phyloP scores from a whole-genome alignment of 2,113 vertebrate genomes.

The Paradisaea rubra region DNA sequence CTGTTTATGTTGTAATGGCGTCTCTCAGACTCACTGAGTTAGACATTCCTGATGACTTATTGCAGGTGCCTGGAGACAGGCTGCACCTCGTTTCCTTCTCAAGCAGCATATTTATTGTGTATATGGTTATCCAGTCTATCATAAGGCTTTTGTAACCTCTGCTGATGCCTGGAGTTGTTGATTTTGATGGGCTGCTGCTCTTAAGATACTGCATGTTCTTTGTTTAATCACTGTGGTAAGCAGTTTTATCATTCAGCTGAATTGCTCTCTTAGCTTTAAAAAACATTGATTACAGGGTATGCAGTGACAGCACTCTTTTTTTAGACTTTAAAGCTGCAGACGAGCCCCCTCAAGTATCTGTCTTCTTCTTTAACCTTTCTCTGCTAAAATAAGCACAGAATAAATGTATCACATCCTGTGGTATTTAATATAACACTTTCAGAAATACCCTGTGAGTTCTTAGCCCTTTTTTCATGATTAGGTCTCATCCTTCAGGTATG shows the following conservation, averaged over 20 bases:
- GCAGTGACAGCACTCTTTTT: background rate
- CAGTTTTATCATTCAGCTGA: background rate
- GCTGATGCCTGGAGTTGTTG: background rate
- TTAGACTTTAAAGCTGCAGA: constrained; percentile 1
- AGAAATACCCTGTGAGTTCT: background rate
- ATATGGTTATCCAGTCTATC: background rate
- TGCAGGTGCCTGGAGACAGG: background rate
- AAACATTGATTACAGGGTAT: background rate
- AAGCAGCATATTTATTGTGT: background rate
- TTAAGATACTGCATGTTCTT: background rate
- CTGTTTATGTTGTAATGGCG: background rate
- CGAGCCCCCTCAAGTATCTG: background rate
- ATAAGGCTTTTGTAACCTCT: background rate
- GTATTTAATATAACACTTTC: background rate
- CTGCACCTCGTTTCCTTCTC: background rate
- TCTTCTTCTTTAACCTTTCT: background rate
- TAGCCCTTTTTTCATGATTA: background rate
- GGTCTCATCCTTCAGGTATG: background rate
- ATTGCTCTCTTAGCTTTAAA: constrained; percentile 10
- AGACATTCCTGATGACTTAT: background rate
- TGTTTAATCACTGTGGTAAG: constrained; percentile 20
- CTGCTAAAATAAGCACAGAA: background rate
- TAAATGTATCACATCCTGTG: fast-evolving
- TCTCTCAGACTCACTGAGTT: background rate
- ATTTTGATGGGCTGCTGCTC: background rate